Percentiles rank a stretch among this genome's conserved stretches.
phyloP scores from a whole-genome alignment of 2,888 invertebrate species.

The Philonicus albiceps region DNA sequence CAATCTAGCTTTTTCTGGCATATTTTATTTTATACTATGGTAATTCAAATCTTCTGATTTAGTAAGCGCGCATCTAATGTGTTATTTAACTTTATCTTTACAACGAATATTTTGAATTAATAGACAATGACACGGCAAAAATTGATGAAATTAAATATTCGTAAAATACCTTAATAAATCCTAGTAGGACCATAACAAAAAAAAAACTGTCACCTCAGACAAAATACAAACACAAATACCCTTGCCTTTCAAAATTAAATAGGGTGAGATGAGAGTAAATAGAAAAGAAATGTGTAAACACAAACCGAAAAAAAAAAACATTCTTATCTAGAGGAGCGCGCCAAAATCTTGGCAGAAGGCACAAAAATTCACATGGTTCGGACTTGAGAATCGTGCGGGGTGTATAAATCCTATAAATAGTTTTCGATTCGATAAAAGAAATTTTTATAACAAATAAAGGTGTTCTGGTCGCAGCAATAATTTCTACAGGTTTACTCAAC shows the following conservation, averaged over 20 bases:
- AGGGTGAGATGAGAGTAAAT: background rate
- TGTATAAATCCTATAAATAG: background rate
- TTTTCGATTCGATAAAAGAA: background rate
- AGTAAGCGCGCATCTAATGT: background rate
- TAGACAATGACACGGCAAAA: background rate
- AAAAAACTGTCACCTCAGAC: background rate
- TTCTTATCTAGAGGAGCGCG: background rate
- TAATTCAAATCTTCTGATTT: background rate
- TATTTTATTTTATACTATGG: background rate
- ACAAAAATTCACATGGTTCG: background rate
- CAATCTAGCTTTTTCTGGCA: background rate
- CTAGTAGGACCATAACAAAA: background rate
- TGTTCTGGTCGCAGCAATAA: background rate
- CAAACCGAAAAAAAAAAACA: background rate
- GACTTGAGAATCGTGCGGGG: background rate
- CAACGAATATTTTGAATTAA: background rate
- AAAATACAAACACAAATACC: background rate
- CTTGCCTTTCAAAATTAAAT: background rate
- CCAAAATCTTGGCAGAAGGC: background rate
- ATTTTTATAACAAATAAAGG: background rate
- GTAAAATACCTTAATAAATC: background rate
- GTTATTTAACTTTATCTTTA: background rate
- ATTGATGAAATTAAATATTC: background rate
- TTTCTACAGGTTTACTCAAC: background rate
- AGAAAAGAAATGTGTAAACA: background rate